phyloP scores from a whole-genome alignment of 2,113 vertebrate species.

The Empidonax alnorum region DNA sequence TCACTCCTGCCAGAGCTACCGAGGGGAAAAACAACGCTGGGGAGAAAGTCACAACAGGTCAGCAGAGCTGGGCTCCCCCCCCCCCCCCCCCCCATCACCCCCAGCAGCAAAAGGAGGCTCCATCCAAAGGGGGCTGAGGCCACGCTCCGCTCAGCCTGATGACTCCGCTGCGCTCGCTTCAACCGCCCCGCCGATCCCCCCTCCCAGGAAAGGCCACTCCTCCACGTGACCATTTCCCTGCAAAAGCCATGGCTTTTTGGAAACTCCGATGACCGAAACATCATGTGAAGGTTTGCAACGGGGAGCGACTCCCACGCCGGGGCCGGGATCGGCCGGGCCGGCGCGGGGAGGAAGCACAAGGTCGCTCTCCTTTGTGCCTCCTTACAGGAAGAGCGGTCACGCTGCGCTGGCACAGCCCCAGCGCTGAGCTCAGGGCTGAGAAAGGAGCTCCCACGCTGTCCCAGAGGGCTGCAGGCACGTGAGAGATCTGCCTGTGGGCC shows the following conservation, averaged over 20 bases:
- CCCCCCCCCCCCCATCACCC: background rate
- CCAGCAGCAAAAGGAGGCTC: background rate
- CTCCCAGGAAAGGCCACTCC: background rate
- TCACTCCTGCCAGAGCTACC: background rate
- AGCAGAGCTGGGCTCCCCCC: background rate
- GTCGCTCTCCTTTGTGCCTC: background rate
- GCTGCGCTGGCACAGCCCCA: background rate
- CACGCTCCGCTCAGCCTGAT: background rate
- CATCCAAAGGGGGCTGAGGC: background rate
- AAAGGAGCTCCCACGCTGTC: background rate
- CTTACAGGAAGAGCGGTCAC: slow-evolving; percentile 42
- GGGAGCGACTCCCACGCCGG: background rate
- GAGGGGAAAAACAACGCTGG: background rate
- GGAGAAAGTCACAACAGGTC: background rate
- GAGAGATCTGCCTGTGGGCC: background rate
- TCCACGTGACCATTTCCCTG: background rate
- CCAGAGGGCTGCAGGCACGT: background rate
- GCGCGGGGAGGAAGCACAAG: background rate
- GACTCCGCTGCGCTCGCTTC: background rate
- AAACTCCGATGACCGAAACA: background rate
- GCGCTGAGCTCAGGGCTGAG: background rate
- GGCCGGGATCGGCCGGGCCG: background rate
- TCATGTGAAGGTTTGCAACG: slow-evolving; percentile 69
- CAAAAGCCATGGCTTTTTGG: background rate
- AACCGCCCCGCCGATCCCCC: background rate